Percentiles rank a stretch among this genome's conserved stretches.
Conservation (phyloP, 2,888 invertebrate species). For the Brachynemurus nebulosus region DNA sequence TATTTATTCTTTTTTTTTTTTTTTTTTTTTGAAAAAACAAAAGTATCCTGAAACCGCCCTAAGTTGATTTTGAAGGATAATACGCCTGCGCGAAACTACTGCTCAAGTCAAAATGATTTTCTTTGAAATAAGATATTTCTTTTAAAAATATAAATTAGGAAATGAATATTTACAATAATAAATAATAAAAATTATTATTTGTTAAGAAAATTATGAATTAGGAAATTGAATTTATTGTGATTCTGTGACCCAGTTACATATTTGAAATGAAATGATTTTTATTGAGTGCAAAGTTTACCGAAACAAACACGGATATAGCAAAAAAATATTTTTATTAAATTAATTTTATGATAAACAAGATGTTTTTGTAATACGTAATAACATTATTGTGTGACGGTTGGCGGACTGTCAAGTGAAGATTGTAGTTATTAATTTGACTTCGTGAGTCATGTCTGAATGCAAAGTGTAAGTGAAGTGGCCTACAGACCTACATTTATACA, state of each 20-base stretch:
- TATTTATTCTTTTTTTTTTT: too few species aligned
- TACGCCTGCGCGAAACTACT: background rate
- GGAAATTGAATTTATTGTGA: background rate
- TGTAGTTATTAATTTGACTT: conserved; percentile 49
- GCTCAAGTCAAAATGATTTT: conserved; percentile 1
- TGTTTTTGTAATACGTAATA: too few species aligned
- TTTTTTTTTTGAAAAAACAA: too few species aligned
- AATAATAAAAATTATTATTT: background rate
- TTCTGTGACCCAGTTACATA: conserved; percentile 1
- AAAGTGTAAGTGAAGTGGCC: conserved; percentile 78
- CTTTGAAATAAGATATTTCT: background rate
- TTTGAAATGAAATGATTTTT: background rate
- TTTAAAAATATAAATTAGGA: background rate
- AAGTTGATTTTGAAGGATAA: too few species aligned
- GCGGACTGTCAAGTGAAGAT: conserved; percentile 1
- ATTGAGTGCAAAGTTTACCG: background rate
- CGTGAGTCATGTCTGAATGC: conserved; percentile 57
- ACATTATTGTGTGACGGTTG: background rate
- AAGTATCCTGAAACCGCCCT: too few species aligned
- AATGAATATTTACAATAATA: background rate
- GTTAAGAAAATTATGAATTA: background rate
- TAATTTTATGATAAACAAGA: too few species aligned
- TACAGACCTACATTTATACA: conserved; percentile 75
- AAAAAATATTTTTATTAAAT: background rate
- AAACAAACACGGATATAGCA: background rate